Evolutionary conservation across 2,797 vertebrate species (phyloP).

Genomic region (Pipistrellus nathusii): DNA sequence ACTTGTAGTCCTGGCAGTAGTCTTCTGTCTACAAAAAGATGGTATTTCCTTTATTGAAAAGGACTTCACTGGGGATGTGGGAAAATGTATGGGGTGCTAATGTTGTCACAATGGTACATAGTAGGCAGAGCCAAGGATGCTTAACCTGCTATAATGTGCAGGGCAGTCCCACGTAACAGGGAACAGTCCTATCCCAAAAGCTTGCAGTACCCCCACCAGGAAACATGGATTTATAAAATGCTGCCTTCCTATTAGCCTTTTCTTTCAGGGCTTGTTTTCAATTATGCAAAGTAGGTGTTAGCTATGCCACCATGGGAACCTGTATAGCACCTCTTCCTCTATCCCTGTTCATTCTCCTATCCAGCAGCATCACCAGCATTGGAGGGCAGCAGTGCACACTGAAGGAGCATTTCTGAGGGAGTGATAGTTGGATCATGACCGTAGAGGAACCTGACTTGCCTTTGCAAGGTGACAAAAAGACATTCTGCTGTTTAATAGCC

Average conservation of each 20-base stretch:
- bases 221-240: not conserved
- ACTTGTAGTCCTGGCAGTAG: not conserved
- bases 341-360: not conserved
- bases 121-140: not conserved
- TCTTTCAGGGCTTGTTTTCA: not conserved
- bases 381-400: not conserved
- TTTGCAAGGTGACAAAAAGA: not conserved
- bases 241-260: not conserved
- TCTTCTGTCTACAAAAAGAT: conserved; percentile 44
- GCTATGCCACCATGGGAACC: not conserved
- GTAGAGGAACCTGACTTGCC: not conserved
- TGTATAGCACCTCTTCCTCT: not conserved
- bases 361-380: not conserved
- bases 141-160: not conserved
- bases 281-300: not conserved
- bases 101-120: not conserved
- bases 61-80: not conserved
- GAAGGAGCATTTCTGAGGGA: not conserved
- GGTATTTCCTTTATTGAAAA: conserved; percentile 63
- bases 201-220: not conserved
- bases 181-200: not conserved
- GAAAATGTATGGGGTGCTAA: not conserved
- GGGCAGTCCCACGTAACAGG: not conserved
- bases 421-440: not conserved
- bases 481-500: not conserved